Conservation (phyloP, 1,140 invertebrate genomes). For the Nasonia longicornis region DNA sequence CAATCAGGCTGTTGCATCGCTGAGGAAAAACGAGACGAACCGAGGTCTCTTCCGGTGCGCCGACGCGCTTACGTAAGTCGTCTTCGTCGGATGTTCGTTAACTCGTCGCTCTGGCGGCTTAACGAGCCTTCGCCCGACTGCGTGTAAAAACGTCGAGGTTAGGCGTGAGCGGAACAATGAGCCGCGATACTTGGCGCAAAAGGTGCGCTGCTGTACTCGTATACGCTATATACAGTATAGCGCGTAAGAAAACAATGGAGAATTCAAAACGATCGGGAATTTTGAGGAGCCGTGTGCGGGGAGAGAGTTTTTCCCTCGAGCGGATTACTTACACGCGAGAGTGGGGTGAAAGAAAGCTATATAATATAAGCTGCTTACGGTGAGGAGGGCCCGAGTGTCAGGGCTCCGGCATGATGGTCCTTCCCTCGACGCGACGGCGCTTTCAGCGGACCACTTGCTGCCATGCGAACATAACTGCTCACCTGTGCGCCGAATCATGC, state of each 20-base stretch:
- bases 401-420: conserved; percentile 6
- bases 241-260: too few species aligned
- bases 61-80: background rate
- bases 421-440: background rate
- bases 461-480: conserved; percentile 18
- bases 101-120: background rate
- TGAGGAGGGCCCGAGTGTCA: background rate
- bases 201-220: background rate
- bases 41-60: background rate
- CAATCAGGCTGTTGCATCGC: too few species aligned
- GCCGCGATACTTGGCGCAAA: background rate
- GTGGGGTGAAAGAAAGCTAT: too few species aligned
- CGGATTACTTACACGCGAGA: too few species aligned
- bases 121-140: background rate
- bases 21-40: background rate
- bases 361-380: conserved; percentile 6
- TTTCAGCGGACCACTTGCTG: background rate
- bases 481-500: background rate
- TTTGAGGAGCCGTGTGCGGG: too few species aligned
- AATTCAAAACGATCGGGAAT: too few species aligned
- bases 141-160: background rate
- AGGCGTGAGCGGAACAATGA: background rate
- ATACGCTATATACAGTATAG: too few species aligned
- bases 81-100: background rate
- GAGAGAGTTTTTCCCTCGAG: too few species aligned